A percentile compares a stretch with the other conserved stretches of the same genome.
phyloP scores from a whole-genome alignment of 1,140 invertebrate species.

The Scaptomyza pallida region DNA sequence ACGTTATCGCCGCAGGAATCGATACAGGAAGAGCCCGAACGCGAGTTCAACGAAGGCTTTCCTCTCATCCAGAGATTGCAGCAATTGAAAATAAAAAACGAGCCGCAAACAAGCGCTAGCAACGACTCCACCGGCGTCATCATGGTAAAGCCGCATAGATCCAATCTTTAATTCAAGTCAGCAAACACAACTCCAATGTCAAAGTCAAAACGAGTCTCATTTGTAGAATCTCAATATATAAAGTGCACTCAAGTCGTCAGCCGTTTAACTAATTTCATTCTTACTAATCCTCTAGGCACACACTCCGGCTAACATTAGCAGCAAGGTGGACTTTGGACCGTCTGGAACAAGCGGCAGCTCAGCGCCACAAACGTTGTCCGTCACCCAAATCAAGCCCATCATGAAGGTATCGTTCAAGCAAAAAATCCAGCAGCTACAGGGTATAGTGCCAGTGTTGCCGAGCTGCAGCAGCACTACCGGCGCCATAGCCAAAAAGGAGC shows the following conservation, averaged over 20 bases:
- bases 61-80: constrained; percentile 91
- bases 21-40: constrained; percentile 84
- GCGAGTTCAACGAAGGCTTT: constrained; percentile 89
- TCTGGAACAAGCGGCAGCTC: constrained; percentile 1
- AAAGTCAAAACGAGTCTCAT: background rate
- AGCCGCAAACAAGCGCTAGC: constrained; percentile 85
- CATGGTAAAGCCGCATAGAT: constrained; percentile 64
- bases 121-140: constrained; percentile 62
- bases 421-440: constrained; percentile 74
- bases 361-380: constrained; percentile 44
- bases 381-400: constrained; percentile 71
- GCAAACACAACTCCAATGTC: background rate
- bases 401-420: constrained; percentile 81
- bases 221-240: background rate
- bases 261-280: background rate
- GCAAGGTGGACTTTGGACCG: constrained; percentile 58
- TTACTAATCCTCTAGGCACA: constrained; percentile 38
- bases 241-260: background rate
- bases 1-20: constrained; percentile 82
- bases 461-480: constrained; percentile 34
- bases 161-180: background rate
- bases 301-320: constrained; percentile 66
- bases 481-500: constrained; percentile 70
- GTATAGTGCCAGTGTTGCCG: background rate
- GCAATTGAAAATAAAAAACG: constrained; percentile 91